Conservation (phyloP, 2,888 invertebrate species). For the Drosophila basisetae region DNA sequence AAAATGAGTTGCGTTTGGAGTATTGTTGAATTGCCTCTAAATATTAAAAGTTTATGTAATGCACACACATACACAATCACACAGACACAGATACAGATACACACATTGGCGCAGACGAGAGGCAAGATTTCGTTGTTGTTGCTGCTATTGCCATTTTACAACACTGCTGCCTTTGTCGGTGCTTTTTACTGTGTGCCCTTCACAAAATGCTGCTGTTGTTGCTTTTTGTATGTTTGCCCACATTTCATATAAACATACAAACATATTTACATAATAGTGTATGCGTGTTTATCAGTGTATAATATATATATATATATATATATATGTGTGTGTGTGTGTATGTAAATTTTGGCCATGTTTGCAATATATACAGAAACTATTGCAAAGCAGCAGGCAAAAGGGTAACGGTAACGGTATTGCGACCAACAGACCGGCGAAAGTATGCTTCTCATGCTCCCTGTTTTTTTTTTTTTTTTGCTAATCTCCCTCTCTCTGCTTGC, state of each 20-base stretch:
- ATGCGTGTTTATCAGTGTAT: constrained; percentile 2
- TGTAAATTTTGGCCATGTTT: constrained; percentile 49
- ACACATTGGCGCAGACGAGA: constrained; percentile 7
- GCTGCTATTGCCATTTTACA: constrained; percentile 57
- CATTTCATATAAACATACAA: constrained; percentile 26
- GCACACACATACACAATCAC: constrained; percentile 1
- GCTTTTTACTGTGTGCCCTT: constrained; percentile 52
- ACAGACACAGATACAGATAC: background rate
- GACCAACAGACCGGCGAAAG: constrained; percentile 51
- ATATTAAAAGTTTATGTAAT: constrained; percentile 49
- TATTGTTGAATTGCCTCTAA: constrained; percentile 54
- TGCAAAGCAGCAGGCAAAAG: constrained; percentile 32
- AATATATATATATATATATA: constrained; percentile 24
- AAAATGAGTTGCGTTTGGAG: constrained; percentile 60
- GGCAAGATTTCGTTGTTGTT: constrained; percentile 42
- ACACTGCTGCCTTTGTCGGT: constrained; percentile 32
- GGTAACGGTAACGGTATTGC: constrained; percentile 46
- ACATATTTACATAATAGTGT: constrained; percentile 8
- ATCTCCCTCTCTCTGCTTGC: constrained; percentile 6
- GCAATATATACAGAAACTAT: constrained; percentile 53
- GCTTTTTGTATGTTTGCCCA: constrained; percentile 37
- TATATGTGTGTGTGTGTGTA: constrained; percentile 18
- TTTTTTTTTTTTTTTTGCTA: constrained; percentile 12
- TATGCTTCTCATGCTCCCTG: constrained; percentile 37
- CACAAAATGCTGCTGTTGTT: constrained; percentile 36